Evolutionary conservation across 2,888 invertebrate species (phyloP).

Genomic region (Neoascia interrupta): DNA sequence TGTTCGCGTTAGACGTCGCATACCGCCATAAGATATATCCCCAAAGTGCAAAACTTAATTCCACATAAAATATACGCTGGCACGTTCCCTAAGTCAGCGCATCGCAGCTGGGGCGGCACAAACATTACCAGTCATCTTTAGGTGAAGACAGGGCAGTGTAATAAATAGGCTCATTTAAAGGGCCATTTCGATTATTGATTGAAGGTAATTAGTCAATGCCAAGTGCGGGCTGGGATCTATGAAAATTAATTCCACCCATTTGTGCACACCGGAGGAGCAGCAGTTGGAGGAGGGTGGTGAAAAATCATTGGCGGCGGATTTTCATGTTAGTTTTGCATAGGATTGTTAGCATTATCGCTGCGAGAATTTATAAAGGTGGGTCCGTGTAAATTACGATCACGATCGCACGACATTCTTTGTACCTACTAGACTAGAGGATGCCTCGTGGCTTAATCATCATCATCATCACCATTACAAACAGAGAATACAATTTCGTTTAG

Average conservation of each 20-base stretch:
- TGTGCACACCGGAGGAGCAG: not conserved
- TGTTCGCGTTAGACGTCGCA: slow-evolving; percentile 48
- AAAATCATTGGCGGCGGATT: slow-evolving; percentile 41
- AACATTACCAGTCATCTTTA: slow-evolving; percentile 31
- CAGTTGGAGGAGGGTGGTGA: not conserved
- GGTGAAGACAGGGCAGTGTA: slow-evolving; percentile 62
- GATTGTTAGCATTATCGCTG: slow-evolving; percentile 61
- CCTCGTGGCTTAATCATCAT: slow-evolving; percentile 44
- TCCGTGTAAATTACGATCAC: slow-evolving; percentile 60
- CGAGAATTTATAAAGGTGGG: slow-evolving; percentile 50
- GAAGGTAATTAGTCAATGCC: slow-evolving; percentile 65
- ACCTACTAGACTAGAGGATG: slow-evolving; percentile 13
- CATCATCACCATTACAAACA: slow-evolving; percentile 26
- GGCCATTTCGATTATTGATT: slow-evolving; percentile 69
- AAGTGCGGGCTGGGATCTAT: slow-evolving; percentile 61
- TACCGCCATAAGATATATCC: not conserved
- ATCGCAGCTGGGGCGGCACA: not conserved
- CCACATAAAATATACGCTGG: slow-evolving; percentile 50
- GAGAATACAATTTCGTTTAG: slow-evolving; percentile 51
- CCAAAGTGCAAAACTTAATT: slow-evolving; percentile 48
- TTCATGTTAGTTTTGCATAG: slow-evolving; percentile 58
- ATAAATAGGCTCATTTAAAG: slow-evolving; percentile 66
- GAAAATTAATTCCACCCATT: slow-evolving; percentile 68
- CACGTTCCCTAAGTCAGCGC: slow-evolving; percentile 2
- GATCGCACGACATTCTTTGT: slow-evolving; percentile 62